Evolutionary conservation across 2,113 vertebrate genomes (phyloP), one percentile per base, ranked within the genome.

Genomic region (Cinclus cinclus): DNA sequence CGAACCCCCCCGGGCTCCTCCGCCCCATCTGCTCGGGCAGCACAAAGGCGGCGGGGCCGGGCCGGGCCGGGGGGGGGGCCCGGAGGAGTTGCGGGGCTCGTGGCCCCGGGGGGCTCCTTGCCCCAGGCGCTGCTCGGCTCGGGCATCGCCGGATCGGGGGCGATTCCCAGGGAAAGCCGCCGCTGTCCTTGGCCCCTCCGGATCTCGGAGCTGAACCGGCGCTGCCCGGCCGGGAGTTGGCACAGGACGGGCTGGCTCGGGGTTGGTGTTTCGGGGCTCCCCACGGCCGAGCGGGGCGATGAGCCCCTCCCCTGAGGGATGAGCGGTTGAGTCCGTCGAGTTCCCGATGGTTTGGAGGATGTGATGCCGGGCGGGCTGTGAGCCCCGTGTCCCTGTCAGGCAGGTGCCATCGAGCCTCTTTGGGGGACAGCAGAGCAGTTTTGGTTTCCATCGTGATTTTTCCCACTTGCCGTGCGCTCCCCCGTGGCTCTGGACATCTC

Each of bases 21-120:
- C 93, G 59, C 58, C 78, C 60, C 62, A 27, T 68, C 62, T 62
- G 68, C 76, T 70, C 31, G 52, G 58, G 71, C 58, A 50, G 98
- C 91, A 93, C 92, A 93, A 93, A 93, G 91, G 81, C 81, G 81
- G 87, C n/a, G 75, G 81, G 64, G 90, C 83, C 50, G 70, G 64
- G n/a, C 25, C 31, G 17, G 52, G 39, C 25, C 31, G 17, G 35
- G 7, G 35, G 52, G 39, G 50, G 52, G 44, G 30, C 30, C 41
- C 42, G 70, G 59, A 71, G 41, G 52, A 78, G 71, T 73, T 52
- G 71, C 42, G 59, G 87, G 74, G 56, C 24, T 63, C 41, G 24
- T 2, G 49, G 42, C 21, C n/a, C 56, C 35, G 42, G 41, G 30
- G 62, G 41, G 5, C 35, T 73, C 18, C 42, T 49, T 15, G 50